Base-by-base conservation (phyloP, 2,113 vertebrate genomes). In the Poeciliopsis prolifica region DNA sequence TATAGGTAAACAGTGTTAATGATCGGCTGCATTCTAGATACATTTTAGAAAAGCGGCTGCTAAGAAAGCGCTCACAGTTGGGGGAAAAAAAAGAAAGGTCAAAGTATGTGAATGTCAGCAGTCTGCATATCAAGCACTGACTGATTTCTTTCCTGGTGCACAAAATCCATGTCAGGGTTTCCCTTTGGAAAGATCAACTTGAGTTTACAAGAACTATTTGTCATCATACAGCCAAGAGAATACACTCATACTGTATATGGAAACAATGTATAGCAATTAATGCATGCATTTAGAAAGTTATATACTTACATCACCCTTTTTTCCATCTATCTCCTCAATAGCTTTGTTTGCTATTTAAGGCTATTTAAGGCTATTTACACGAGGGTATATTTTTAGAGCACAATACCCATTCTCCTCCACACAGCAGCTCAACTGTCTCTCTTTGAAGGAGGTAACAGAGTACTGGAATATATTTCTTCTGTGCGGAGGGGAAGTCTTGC, bases 381-480 rank as follows among this genome's bases (percentile, higher is more conserved):
- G 60, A 65, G 69, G 30, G 63, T 67, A 51, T 91, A 92, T 88
- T 87, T 92, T 87, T 88, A 84, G 82, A 84, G 79, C 77, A 65
- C 26, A 75, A 73, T 79, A 62, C 33, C 68, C n/a, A 9, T 68
- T 84, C 70, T 67, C 72, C 72, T 51, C 67, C 67, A 35, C 61
- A 70, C 65, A 61, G 31, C 22, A 78, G 60, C 77, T 79, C 69
- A 80, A 69, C 58, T 61, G 35, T 75, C 28, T 74, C 12, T 60
- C 70, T 69, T 75, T 71, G 65, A 65, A 60, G 70, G 66, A 70
- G 72, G 64, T 60, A 44, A 70, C 35, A 68, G 24, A 63, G 58
- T 15, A 68, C 68, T 77, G 71, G 19, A 14, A 72, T 86, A 67
- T 12, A 78, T 67, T 40, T 75, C 61, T 70, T 42, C 33, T 61